These are phyloP conservation scores for Passer montanus DNA, from an alignment of 2,113 vertebrate species.

Conservation along the genomic window DNA sequence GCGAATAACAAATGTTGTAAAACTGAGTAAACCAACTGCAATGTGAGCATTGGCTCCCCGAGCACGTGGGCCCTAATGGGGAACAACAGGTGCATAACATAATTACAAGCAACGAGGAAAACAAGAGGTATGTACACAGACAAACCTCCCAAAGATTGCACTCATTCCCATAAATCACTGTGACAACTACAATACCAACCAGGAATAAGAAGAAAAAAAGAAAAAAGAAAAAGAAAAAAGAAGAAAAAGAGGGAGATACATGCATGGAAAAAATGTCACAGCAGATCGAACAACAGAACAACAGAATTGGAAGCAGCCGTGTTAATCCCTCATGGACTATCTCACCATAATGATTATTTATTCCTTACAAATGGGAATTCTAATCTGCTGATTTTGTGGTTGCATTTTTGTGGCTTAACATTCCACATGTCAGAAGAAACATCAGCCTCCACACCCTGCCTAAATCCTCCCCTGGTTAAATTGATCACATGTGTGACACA, in stretches of 20 bases:
- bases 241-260: background rate
- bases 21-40: conserved; percentile 34
- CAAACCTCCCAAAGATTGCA: background rate
- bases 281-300: conserved; percentile 2
- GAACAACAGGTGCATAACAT: conserved; percentile 44
- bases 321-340: conserved; percentile 46
- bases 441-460: conserved; percentile 26
- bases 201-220: background rate
- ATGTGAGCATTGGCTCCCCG: accelerated
- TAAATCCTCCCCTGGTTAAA: conserved; percentile 59
- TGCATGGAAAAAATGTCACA: background rate
- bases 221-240: background rate
- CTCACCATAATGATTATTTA: conserved; percentile 66
- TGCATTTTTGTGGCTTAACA: conserved; percentile 66
- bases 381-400: conserved; percentile 69
- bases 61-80: background rate
- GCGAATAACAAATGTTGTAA: conserved; percentile 16
- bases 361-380: conserved; percentile 67
- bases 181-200: conserved; percentile 9
- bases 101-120: conserved; percentile 19
- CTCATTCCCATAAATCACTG: conserved; percentile 29
- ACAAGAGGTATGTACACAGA: conserved; percentile 17
- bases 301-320: conserved; percentile 47
- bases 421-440: conserved; percentile 68
- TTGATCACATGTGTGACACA: conserved; percentile 57